Conservation (phyloP, 2,888 invertebrate genomes). For the Caenorhabditis sp. region DNA sequence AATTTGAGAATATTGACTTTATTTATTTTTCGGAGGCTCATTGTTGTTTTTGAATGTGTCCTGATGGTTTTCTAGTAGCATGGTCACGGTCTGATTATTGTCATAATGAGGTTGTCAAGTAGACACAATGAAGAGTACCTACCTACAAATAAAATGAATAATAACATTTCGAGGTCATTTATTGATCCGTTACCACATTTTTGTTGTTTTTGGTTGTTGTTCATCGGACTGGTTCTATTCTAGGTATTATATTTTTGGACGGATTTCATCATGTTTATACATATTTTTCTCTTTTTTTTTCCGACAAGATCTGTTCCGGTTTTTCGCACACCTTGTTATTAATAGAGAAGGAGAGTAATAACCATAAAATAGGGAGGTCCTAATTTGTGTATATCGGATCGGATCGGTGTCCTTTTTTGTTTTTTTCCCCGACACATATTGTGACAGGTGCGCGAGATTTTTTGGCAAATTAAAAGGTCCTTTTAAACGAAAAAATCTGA, state of each 20-base stretch:
- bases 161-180: background rate
- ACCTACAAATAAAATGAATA: background rate
- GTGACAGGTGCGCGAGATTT: background rate
- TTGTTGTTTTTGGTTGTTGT: background rate
- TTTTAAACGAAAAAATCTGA: too few species aligned
- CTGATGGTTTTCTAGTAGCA: too few species aligned
- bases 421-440: background rate
- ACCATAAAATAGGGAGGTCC: background rate
- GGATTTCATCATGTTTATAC: background rate
- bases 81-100: background rate
- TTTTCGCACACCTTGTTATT: background rate
- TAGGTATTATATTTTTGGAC: background rate
- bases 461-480: too few species aligned
- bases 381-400: background rate
- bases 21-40: too few species aligned
- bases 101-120: background rate
- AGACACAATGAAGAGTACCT: background rate
- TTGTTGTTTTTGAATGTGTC: too few species aligned
- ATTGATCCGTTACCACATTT: background rate
- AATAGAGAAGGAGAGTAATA: too few species aligned
- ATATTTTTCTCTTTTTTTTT: background rate
- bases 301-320: background rate
- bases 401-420: background rate
- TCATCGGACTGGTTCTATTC: background rate
- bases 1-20: too few species aligned